Base-by-base conservation (phyloP, 2,888 invertebrate species). In the Pseudococcus viburni region DNA sequence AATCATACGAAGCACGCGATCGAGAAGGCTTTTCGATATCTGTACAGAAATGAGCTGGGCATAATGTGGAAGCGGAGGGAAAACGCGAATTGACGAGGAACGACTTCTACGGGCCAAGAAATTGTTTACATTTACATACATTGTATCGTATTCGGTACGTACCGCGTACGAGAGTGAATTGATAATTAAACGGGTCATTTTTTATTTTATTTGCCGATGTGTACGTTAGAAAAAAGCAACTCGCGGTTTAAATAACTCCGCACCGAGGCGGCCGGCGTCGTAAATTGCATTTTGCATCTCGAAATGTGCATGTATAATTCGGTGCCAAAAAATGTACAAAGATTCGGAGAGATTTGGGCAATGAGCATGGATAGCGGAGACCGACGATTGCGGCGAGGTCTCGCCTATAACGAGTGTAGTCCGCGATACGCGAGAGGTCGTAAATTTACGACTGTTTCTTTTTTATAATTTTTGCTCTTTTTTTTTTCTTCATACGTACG, bases 201-300 rank as follows among this genome's bases (percentile, higher is more conserved):
- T 59, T 59, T 59, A 19, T 59, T 59, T 59, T 19, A 19, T 59
- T 59, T 59, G n/a, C 19, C 5, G 7, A 19, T 19, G 7, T 19
- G 11, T 19, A 59, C 59, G 19, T 55, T n/a, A 59, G n/a, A 59
- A 51, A 59, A 59, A 33, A 33, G 59, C n/a, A 59, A 59, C 59
- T 59, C 59, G 59, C 59, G 59, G 59, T 59, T 59, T 59, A 59
- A 59, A 59, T 19, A 59, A 59, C 59, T 59, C 59, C 59, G n/a
- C 59, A 9, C 59, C 51, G 15, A 12, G 51, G 19, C 59, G 6
- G 19, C 59, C 51, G 59, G 19, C 7, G n/a, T 59, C 59, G 59
- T 59, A 59, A 59, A 59, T 59, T 59, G 59, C 59, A 59, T 59
- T 59, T 59, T 59, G 59, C 59, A 59, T 59, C 59, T 59, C 19